Evolutionary conservation across 2,888 invertebrate species (phyloP), one percentile per base, ranked within the genome.

Genomic region (Pterobdella sp.): DNA sequence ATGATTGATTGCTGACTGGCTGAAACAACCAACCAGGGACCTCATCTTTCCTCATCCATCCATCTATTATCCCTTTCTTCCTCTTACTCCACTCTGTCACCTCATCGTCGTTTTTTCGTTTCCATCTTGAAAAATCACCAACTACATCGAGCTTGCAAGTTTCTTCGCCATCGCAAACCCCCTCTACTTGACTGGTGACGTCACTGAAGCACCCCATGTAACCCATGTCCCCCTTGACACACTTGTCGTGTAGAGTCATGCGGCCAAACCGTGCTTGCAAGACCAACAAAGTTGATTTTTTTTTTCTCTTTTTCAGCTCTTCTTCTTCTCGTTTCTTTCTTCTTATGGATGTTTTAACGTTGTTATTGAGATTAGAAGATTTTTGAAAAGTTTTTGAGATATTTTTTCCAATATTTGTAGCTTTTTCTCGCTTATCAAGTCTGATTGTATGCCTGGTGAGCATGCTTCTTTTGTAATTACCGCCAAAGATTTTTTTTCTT

Each of bases 161-260:
- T 4, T 22, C 26, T 26, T 22, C n/a, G 7, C 60, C 60, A 14
- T 56, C 10, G 60, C 60, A 56, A 4, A 26, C 26, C 7, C n/a
- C 26, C 26, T 22, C n/a, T 22, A 56, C 60, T 4, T 18, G 26
- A 3, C 3, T n/a, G 4, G 60, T 56, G n/a, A 56, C 60, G 26
- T 56, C 60, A 22, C 60, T 56, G 60, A 14, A 56, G n/a, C 60
- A 56, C 14, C 60, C 60, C 4, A 56, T 7, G 60, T 18, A 56
- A 18, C 60, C 60, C 18, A 56, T 26, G 60, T 56, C 60, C 60
- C 18, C 60, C 26, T 56, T 56, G 18, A 22, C 60, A 22, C 60
- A 56, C 60, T 56, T 56, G n/a, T 56, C 60, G 60, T 56, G 60
- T 26, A 56, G n/a, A 22, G n/a, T 4, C 60, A 56, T 56, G 7